phyloP scores from a whole-genome alignment of 2,113 vertebrate genomes.

The Drymodes brunneopygia region DNA sequence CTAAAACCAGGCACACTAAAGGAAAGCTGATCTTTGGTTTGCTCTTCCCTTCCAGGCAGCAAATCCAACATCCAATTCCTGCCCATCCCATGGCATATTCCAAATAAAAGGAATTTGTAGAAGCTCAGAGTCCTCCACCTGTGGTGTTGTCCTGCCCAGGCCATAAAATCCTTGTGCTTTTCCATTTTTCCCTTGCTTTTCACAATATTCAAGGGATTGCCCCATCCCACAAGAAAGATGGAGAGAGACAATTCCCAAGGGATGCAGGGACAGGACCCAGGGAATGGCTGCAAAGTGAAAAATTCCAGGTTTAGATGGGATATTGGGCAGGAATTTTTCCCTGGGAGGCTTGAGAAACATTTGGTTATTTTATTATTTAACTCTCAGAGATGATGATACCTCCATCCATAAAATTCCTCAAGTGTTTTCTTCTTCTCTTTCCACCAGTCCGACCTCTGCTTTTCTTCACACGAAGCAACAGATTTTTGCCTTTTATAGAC shows the following conservation, averaged over 20 bases:
- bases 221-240: not conserved
- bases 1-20: not conserved
- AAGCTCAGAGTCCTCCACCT: not conserved
- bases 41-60: not conserved
- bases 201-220: rapidly evolving
- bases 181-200: not conserved
- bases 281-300: too few species aligned
- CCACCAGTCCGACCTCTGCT: too few species aligned
- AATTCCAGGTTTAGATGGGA: too few species aligned
- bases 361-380: too few species aligned
- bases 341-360: not conserved
- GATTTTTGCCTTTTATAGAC: too few species aligned
- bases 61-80: not conserved
- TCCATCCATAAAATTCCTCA: too few species aligned
- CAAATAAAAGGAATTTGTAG: not conserved
- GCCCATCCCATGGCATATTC: not conserved
- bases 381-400: too few species aligned
- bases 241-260: not conserved
- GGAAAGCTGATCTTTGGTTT: not conserved
- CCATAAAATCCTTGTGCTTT: not conserved
- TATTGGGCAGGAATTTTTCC: not conserved
- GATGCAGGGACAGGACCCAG: rapidly evolving
- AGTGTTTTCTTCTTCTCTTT: too few species aligned
- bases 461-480: too few species aligned
- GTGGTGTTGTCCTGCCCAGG: not conserved